Conservation (phyloP, 1,140 invertebrate genomes). For the Camponotus pennsylvanicus region DNA sequence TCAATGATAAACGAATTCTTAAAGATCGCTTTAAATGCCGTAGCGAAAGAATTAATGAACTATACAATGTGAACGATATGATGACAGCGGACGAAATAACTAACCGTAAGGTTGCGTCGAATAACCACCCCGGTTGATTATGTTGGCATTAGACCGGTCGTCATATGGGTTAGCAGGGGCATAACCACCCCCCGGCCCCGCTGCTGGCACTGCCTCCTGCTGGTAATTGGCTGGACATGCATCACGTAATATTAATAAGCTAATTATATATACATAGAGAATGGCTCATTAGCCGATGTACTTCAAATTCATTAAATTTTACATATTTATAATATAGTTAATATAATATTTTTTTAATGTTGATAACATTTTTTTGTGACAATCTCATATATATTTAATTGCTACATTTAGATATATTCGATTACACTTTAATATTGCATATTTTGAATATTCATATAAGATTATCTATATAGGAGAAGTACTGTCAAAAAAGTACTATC, state of each 20-base stretch:
- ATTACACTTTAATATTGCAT: background rate
- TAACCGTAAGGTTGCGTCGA: conserved; percentile 81
- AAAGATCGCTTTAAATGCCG: conserved; percentile 5
- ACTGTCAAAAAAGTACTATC: background rate
- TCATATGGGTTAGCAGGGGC: conserved; percentile 78
- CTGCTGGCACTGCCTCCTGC: conserved; percentile 79
- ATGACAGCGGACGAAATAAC: conserved; percentile 72
- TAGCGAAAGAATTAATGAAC: conserved; percentile 29
- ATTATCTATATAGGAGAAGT: background rate
- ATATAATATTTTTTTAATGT: background rate
- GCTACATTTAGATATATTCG: background rate
- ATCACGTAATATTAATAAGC: conserved; percentile 69
- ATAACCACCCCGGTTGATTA: conserved; percentile 80
- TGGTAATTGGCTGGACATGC: conserved; percentile 80
- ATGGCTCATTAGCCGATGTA: background rate
- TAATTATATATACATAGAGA: background rate
- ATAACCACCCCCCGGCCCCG: conserved; percentile 75
- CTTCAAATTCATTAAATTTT: background rate
- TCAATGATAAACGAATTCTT: background rate
- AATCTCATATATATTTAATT: background rate
- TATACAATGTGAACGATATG: conserved; percentile 42
- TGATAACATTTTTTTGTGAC: background rate
- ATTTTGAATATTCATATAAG: background rate
- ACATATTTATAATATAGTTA: background rate
- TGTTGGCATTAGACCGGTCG: conserved; percentile 80